Evolutionary conservation across 2,888 invertebrate genomes (phyloP).

Genomic region (Serrognathus titanus): DNA sequence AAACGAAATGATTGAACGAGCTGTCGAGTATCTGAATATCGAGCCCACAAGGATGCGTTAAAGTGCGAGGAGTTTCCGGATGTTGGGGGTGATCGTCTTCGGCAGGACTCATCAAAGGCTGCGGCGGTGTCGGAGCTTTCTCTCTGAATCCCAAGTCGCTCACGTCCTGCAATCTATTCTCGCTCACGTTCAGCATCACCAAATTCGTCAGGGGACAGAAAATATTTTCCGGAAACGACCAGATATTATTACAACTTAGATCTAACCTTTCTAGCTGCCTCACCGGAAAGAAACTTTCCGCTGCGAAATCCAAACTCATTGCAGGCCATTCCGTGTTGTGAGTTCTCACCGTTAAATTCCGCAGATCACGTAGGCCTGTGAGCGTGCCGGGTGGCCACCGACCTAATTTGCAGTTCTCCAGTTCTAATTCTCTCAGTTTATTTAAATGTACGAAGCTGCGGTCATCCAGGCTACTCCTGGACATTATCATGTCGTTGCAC

Average conservation of each 20-base stretch:
- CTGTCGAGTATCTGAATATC: slow-evolving; percentile 81
- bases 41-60: slow-evolving; percentile 62
- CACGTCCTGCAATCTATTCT: slow-evolving; percentile 84
- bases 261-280: slow-evolving; percentile 80
- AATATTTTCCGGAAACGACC: slow-evolving; percentile 81
- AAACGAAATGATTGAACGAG: slow-evolving; percentile 79
- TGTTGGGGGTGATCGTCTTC: slow-evolving; percentile 51
- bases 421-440: slow-evolving; percentile 72
- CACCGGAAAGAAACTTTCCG: slow-evolving; percentile 72
- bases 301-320: slow-evolving; percentile 77
- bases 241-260: slow-evolving; percentile 83
- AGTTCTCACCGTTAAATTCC: slow-evolving; percentile 81
- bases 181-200: slow-evolving; percentile 78
- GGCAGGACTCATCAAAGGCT: slow-evolving; percentile 62
- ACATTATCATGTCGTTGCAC: slow-evolving; percentile 77
- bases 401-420: slow-evolving; percentile 84
- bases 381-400: slow-evolving; percentile 79
- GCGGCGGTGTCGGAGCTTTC: slow-evolving; percentile 56
- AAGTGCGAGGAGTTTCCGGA: slow-evolving; percentile 36
- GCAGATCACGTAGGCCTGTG: slow-evolving; percentile 73
- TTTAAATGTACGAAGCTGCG: slow-evolving; percentile 77
- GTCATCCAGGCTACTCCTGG: slow-evolving; percentile 73
- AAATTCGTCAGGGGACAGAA: slow-evolving; percentile 81
- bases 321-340: slow-evolving; percentile 82
- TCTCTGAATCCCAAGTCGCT: slow-evolving; percentile 83